Conservation (phyloP, 1,140 invertebrate genomes). For the Drosophila mayri region DNA sequence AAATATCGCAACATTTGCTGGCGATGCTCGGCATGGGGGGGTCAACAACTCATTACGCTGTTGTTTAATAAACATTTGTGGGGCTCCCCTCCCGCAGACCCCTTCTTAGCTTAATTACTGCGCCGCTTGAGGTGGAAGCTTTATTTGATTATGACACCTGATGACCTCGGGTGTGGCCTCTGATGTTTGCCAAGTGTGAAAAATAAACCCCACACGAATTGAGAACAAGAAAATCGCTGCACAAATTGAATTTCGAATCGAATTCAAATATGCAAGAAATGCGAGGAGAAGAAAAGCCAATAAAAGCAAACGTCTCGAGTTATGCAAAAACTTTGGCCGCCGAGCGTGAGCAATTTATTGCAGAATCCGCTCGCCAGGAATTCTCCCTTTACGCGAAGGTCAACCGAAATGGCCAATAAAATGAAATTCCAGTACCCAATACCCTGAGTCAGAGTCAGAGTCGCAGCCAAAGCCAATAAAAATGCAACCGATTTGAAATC, state of each 20-base stretch:
- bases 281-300: conserved; percentile 60
- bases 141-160: conserved; percentile 61
- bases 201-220: background rate
- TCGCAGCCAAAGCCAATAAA: conserved; percentile 66
- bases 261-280: conserved; percentile 39
- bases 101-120: conserved; percentile 34
- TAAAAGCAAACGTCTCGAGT: conserved; percentile 68
- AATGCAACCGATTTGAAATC: conserved; percentile 77
- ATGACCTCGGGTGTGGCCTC: conserved; percentile 31
- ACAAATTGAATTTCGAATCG: conserved; percentile 38
- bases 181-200: conserved; percentile 34
- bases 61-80: conserved; percentile 49
- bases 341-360: conserved; percentile 72
- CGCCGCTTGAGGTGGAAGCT: conserved; percentile 23
- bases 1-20: conserved; percentile 36
- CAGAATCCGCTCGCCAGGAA: conserved; percentile 48
- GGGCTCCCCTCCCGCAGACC: background rate
- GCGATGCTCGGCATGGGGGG: conserved; percentile 19
- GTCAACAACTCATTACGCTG: conserved; percentile 50
- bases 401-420: conserved; percentile 80
- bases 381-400: conserved; percentile 56
- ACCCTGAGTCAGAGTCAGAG: conserved; percentile 47
- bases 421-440: conserved; percentile 65
- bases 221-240: conserved; percentile 7
- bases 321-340: conserved; percentile 61